Conservation (phyloP, 1,140 invertebrate genomes). For the Diuraphis noxia region DNA sequence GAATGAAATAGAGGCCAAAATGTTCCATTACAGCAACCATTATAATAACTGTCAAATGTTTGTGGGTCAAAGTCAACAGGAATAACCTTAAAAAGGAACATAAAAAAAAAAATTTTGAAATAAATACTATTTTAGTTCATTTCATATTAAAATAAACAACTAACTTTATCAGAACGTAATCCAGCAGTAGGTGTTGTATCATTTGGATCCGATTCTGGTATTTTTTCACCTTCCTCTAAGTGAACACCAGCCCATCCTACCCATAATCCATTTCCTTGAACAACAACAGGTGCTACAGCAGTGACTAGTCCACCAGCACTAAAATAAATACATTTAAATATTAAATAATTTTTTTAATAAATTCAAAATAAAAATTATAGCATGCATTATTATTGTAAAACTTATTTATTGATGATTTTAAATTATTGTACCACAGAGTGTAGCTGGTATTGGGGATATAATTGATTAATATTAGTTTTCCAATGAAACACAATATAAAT, state of each 20-base stretch:
- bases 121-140: background rate
- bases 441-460: background rate
- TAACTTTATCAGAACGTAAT: constrained; percentile 77
- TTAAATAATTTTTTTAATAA: background rate
- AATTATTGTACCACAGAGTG: background rate
- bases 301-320: constrained; percentile 87
- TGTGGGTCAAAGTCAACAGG: constrained; percentile 75
- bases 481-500: background rate
- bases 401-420: background rate
- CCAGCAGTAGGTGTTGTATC: constrained; percentile 84
- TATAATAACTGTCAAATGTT: constrained; percentile 84
- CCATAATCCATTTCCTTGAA: constrained; percentile 82
- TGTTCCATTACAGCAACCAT: constrained; percentile 88
- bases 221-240: constrained; percentile 71
- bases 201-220: constrained; percentile 82
- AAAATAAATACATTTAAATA: constrained; percentile 55
- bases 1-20: constrained; percentile 91
- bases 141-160: constrained; percentile 3
- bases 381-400: background rate
- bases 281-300: constrained; percentile 85
- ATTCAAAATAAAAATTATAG: background rate
- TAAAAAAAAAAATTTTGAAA: background rate
- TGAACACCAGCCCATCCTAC: constrained; percentile 88
- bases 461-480: background rate
- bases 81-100: constrained; percentile 67